Evolutionary conservation across 2,113 vertebrate species (phyloP), one percentile per base, ranked within the genome.

Genomic region (Antigone vipio): DNA sequence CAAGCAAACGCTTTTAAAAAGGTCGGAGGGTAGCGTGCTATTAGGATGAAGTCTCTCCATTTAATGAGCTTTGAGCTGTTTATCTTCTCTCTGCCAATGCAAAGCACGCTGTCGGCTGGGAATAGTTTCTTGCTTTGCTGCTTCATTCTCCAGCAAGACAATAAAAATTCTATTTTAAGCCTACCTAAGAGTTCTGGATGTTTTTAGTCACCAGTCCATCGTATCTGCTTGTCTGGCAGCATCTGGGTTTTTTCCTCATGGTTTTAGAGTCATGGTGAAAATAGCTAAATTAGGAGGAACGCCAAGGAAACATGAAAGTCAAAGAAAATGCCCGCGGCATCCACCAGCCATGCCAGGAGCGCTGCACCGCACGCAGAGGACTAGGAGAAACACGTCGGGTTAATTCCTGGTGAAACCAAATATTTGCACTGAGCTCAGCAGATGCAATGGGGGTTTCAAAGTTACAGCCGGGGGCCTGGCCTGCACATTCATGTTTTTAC

Each of bases 11-110:
- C 32, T 79, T 17, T 22, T 18, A 1, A 56, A 79, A 12, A 2
- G 0, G 10, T 5, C 2, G 0, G 22, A 29, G 27, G 9, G 12
- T 6, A 19, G 2, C 1, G 0, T 9, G 3, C 21, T 17, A 15
- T 69, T 44, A 2, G 67, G 50, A 9, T 10, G 68, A 69, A 80
- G 44, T 11, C 38, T 85, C 59, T 29, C 0, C 0, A 6, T 38
- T 89, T 69, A 6, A 44, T 9, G 24, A 53, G 22, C 27, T 55
- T 69, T 12, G 52, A 72, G 64, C 6, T 85, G 14, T 38, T 85
- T 16, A 0, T 23, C 32, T 69, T 32, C 50, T 34, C 59, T 20
- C 53, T 62, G 59, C 40, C 40, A 1, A 3, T 0, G 2, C 15
- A 9, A 45, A 23, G 21, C 40, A 7, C 3, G 0, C 15, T 52